Conservation (phyloP, 2,113 vertebrate species). For the Aspiorhynchus laticeps region DNA sequence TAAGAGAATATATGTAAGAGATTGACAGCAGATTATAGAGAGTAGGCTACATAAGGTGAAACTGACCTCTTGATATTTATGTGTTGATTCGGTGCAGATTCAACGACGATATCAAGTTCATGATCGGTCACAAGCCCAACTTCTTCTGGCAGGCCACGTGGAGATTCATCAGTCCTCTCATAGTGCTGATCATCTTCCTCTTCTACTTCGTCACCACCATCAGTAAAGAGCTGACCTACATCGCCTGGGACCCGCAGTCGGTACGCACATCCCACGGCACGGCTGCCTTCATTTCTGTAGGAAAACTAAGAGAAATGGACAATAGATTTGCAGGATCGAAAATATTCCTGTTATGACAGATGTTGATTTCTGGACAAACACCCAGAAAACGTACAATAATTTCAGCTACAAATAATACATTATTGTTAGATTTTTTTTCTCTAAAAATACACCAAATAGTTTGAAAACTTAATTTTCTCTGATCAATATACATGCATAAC, state of each 20-base stretch:
- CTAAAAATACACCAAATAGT: neutral
- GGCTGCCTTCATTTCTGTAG: neutral
- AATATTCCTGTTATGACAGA: neutral
- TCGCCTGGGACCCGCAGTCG: constrained; percentile 79
- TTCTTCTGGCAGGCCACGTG: constrained; percentile 94
- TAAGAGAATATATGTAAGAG: too few species aligned
- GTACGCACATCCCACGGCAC: neutral
- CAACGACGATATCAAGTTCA: constrained; percentile 91
- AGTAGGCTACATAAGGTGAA: too few species aligned
- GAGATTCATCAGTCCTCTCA: constrained; percentile 89
- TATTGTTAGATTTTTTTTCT: neutral
- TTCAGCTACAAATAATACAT: neutral
- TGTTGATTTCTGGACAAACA: neutral
- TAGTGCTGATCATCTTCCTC: constrained; percentile 89
- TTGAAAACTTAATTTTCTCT: neutral
- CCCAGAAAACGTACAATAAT: neutral
- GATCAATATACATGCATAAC: neutral
- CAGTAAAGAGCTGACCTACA: constrained; percentile 75
- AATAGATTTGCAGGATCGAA: neutral
- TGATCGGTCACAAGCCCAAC: constrained; percentile 94
- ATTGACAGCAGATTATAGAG: too few species aligned
- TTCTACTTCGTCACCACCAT: constrained; percentile 78
- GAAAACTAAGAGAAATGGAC: neutral
- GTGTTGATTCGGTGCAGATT: constrained; percentile 76
- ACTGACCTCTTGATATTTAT: neutral